A percentile compares a stretch with the other conserved stretches of the same genome.
These are phyloP conservation scores for Pangasius djambal DNA, from an alignment of 2,797 vertebrate species.

Conservation along the genomic window DNA sequence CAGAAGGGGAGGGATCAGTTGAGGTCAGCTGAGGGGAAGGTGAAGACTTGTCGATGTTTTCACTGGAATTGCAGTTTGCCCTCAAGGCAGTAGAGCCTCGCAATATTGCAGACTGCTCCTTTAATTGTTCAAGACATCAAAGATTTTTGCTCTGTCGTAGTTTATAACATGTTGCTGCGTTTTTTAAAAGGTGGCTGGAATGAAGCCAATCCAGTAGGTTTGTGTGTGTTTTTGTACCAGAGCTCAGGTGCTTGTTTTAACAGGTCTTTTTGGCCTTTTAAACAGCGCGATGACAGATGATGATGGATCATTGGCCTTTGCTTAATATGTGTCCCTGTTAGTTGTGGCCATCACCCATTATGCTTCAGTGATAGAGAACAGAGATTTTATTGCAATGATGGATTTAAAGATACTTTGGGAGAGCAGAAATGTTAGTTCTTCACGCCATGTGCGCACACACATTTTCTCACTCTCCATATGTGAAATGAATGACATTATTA, in stretches of 20 bases:
- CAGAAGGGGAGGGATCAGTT: too few species aligned
- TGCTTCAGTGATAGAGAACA: neutral
- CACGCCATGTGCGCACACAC: neutral
- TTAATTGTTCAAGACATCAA: slow-evolving; percentile 12
- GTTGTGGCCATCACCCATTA: neutral
- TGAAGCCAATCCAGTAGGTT: neutral
- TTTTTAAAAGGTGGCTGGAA: neutral
- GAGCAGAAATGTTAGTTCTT: neutral
- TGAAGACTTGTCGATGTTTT: neutral
- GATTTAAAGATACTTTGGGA: neutral
- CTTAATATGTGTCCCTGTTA: slow-evolving; percentile 18
- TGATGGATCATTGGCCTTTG: slow-evolving; percentile 6
- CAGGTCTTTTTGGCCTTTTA: neutral
- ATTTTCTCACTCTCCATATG: neutral
- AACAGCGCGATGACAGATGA: neutral
- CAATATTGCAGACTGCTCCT: neutral
- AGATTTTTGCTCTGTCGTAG: neutral
- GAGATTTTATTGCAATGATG: neutral
- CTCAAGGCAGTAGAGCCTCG: neutral
- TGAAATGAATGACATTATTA: slow-evolving; percentile 1
- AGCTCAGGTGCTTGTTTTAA: neutral
- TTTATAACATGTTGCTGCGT: neutral
- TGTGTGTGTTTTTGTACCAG: neutral
- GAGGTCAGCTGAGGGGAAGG: neutral
- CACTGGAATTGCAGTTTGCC: neutral